Evolutionary conservation across 2,888 invertebrate genomes (phyloP).

Genomic region (Drosophila pseudotakahashii): DNA sequence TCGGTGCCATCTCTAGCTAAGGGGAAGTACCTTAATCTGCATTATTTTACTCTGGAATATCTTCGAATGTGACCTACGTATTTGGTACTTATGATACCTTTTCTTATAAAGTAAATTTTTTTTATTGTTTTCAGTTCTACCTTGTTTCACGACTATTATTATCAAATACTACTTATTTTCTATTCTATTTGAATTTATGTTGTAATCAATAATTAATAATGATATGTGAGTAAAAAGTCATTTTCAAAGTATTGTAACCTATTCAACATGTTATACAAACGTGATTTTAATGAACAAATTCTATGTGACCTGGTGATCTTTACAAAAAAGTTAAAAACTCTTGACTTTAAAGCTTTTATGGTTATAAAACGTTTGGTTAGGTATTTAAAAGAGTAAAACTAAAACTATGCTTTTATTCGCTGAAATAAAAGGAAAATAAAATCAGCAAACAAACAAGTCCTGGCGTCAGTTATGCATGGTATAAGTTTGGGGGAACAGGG

Average conservation of each 20-base stretch:
- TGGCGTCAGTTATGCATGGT: conserved; percentile 20
- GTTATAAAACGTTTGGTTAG: conserved; percentile 1
- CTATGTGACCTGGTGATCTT: background rate
- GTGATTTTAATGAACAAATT: background rate
- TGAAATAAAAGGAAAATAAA: background rate
- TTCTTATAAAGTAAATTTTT: too few species aligned
- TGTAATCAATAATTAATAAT: too few species aligned
- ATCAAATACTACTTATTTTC: too few species aligned
- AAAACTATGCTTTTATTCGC: background rate
- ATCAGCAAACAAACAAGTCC: conserved; percentile 7
- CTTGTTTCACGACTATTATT: too few species aligned
- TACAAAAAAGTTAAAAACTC: background rate
- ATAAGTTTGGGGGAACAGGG: conserved; percentile 8
- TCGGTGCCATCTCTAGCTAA: background rate
- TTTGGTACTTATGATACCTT: too few species aligned
- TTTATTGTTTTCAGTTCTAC: background rate
- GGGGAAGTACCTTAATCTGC: background rate
- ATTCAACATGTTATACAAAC: background rate
- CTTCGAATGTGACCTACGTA: too few species aligned
- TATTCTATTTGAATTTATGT: too few species aligned
- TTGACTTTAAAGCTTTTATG: conserved; percentile 6
- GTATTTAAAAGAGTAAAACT: background rate
- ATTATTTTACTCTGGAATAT: background rate
- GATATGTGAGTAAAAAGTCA: too few species aligned
- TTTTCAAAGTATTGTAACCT: background rate